phyloP scores from a whole-genome alignment of 2,113 vertebrate genomes.

The Bostrychus sinensis region DNA sequence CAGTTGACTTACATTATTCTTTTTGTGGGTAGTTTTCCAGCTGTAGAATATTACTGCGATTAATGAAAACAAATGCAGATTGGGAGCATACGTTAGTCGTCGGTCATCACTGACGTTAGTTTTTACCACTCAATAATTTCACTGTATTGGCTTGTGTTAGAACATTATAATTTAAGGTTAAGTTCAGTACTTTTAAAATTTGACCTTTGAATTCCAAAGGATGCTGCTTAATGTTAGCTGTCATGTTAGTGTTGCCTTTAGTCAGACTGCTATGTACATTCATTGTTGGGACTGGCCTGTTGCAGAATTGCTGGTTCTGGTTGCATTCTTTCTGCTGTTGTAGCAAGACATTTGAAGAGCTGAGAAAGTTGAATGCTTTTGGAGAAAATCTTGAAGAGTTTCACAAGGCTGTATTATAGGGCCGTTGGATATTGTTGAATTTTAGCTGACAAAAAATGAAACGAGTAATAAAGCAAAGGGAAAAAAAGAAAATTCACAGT shows the following conservation, averaged over 20 bases:
- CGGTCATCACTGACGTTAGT: constrained; percentile 12
- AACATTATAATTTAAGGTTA: constrained; percentile 10
- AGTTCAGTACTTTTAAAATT: neutral
- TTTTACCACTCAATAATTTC: constrained; percentile 27
- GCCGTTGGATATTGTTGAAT: neutral
- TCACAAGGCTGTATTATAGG: neutral
- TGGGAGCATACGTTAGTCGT: constrained; percentile 14
- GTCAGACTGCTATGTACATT: neutral
- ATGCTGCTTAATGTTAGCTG: neutral
- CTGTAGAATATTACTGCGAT: constrained; percentile 14
- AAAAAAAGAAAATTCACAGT: too few relatives aligned
- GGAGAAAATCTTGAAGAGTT: neutral
- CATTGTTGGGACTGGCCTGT: neutral
- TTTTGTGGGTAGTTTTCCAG: constrained; percentile 31
- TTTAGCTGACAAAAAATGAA: too few relatives aligned
- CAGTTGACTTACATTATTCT: constrained; percentile 23
- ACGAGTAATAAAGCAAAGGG: too few relatives aligned
- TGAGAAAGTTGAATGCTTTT: neutral
- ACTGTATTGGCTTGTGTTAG: constrained; percentile 21
- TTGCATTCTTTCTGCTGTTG: neutral
- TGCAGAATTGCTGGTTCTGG: neutral
- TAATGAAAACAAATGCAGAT: constrained; percentile 32
- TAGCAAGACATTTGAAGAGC: too few relatives aligned
- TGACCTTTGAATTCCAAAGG: neutral
- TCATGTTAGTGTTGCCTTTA: neutral